Percentiles rank a stretch among this genome's conserved stretches.
These are phyloP conservation scores for Serrognathus titanus DNA, from an alignment of 2,888 invertebrate genomes.

Conservation along the genomic window DNA sequence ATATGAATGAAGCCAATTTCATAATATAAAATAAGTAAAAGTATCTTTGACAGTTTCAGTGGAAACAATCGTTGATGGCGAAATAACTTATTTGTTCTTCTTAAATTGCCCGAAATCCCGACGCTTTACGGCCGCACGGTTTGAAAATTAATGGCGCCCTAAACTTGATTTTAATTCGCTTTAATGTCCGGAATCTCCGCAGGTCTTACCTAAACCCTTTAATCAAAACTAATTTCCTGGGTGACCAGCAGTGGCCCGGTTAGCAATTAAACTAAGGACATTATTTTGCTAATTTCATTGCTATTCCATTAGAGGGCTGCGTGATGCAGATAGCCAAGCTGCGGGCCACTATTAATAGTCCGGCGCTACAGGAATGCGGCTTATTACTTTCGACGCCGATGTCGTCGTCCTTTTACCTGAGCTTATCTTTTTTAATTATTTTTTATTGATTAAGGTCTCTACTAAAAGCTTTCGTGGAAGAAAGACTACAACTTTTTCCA, in stretches of 20 bases:
- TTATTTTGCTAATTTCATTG: slow-evolving; percentile 52
- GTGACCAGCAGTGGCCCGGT: slow-evolving; percentile 33
- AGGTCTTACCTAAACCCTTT: slow-evolving; percentile 31
- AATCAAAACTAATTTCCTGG: slow-evolving; percentile 49
- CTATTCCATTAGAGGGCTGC: slow-evolving; percentile 51
- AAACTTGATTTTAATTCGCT: slow-evolving; percentile 19
- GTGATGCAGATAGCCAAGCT: slow-evolving; percentile 47
- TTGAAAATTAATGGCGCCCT: slow-evolving; percentile 11
- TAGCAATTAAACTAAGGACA: slow-evolving; percentile 51
- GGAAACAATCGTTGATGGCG: too few relatives aligned
- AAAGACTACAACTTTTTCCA: too few relatives aligned
- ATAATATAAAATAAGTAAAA: too few relatives aligned
- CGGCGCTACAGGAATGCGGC: slow-evolving; percentile 26
- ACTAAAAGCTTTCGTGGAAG: too few relatives aligned
- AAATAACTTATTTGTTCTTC: too few relatives aligned
- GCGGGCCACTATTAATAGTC: slow-evolving; percentile 36
- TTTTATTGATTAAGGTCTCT: too few relatives aligned
- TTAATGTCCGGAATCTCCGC: slow-evolving; percentile 17
- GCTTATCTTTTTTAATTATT: too few relatives aligned
- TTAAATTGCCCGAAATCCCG: too few relatives aligned
- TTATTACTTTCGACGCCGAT: slow-evolving; percentile 21
- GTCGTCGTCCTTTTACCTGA: too few relatives aligned
- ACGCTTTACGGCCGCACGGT: slow-evolving; percentile 8
- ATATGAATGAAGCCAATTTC: too few relatives aligned
- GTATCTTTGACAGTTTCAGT: too few relatives aligned